A percentile compares a stretch with the other conserved stretches of the same genome.
phyloP scores from a whole-genome alignment of 1,140 invertebrate species.

The Euglossa dilemma region DNA sequence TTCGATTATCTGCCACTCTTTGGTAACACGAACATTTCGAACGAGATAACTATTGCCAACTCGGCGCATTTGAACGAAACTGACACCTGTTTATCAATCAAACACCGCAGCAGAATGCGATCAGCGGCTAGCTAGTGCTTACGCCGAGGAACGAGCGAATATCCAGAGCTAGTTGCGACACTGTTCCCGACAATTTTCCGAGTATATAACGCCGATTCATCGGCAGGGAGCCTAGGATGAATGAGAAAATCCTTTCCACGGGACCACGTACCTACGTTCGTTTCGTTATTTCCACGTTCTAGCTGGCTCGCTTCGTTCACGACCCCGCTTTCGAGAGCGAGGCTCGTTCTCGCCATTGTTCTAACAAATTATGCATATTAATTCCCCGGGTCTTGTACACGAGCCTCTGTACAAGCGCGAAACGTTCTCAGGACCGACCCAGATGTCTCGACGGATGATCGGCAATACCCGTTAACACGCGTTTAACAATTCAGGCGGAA shows the following conservation, averaged over 20 bases:
- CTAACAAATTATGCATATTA: slow-evolving; percentile 70
- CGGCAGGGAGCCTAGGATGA: slow-evolving; percentile 8
- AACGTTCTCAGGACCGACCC: slow-evolving; percentile 65
- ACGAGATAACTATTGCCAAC: slow-evolving; percentile 13
- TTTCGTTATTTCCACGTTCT: slow-evolving; percentile 62
- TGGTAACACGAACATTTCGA: background rate
- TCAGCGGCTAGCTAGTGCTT: too few relatives aligned
- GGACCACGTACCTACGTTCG: slow-evolving; percentile 16
- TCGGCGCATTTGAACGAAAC: slow-evolving; percentile 13
- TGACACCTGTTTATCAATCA: slow-evolving; percentile 35
- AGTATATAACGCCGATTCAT: background rate
- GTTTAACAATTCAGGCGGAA: slow-evolving; percentile 14
- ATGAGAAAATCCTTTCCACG: slow-evolving; percentile 38
- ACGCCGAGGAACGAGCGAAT: background rate
- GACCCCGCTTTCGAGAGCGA: slow-evolving; percentile 67
- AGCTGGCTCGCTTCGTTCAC: slow-evolving; percentile 57
- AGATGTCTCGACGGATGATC: slow-evolving; percentile 59
- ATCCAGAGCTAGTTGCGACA: too few relatives aligned
- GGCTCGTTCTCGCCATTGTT: slow-evolving; percentile 71
- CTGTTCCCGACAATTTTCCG: background rate
- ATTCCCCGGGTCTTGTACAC: slow-evolving; percentile 59
- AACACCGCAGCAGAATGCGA: background rate
- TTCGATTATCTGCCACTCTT: background rate
- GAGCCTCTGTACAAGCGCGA: slow-evolving; percentile 52
- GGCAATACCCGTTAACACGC: slow-evolving; percentile 43